Evolutionary conservation across 2,797 vertebrate genomes (phyloP).

Genomic region (Rhabdomys pumilio): DNA sequence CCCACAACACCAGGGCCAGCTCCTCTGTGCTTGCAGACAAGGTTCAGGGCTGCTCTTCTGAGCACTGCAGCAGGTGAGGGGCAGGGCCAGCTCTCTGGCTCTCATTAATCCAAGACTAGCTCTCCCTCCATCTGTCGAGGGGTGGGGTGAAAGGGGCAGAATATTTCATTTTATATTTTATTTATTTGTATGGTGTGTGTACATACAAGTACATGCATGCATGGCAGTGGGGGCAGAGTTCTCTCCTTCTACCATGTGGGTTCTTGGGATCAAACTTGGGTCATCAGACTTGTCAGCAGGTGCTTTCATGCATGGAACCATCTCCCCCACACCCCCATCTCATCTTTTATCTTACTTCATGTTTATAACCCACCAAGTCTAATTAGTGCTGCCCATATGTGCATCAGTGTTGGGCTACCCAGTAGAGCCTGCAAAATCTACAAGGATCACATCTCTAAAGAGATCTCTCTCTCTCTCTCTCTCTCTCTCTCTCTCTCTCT

Average conservation of each 20-base stretch:
- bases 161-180: background rate
- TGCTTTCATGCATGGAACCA: background rate
- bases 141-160: background rate
- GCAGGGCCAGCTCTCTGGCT: background rate
- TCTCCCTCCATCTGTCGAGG: background rate
- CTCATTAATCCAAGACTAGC: too few species aligned
- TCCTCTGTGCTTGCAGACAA: background rate
- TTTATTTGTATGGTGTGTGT: background rate
- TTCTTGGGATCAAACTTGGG: background rate
- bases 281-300: background rate
- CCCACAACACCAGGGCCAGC: background rate
- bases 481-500: background rate
- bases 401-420: too few species aligned
- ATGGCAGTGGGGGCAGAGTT: too few species aligned
- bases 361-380: background rate
- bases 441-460: background rate
- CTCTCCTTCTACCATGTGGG: background rate
- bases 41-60: background rate
- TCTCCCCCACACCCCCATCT: background rate
- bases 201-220: background rate
- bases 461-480: background rate
- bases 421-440: background rate
- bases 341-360: background rate
- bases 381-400: too few species aligned
- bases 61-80: background rate